A percentile compares a stretch with the other conserved stretches of the same genome.
Evolutionary conservation across 2,113 vertebrate species (phyloP).

Genomic region (Marcusenius ussheri): DNA sequence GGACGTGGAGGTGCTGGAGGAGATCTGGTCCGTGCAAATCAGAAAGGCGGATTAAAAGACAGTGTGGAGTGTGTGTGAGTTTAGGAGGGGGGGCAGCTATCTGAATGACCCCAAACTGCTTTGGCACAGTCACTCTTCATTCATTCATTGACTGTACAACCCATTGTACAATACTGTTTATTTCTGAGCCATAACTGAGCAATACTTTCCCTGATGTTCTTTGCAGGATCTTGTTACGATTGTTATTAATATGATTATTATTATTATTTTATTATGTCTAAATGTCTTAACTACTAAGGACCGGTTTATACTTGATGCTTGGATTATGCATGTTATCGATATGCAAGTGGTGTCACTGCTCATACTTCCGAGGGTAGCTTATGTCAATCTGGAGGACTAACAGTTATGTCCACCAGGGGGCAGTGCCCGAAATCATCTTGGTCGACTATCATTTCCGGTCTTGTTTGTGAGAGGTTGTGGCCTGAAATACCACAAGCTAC

Average conservation of each 20-base stretch:
- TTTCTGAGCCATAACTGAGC: neutral
- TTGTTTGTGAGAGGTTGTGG: neutral
- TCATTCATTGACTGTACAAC: neutral
- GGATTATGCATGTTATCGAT: neutral
- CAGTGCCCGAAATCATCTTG: neutral
- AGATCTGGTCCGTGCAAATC: constrained; percentile 49
- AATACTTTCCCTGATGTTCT: neutral
- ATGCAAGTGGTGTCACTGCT: neutral
- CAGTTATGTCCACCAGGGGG: neutral
- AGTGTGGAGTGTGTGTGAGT: neutral
- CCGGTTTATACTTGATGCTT: neutral
- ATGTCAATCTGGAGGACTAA: neutral
- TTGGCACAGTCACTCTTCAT: neutral
- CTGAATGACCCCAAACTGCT: neutral
- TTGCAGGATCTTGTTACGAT: neutral
- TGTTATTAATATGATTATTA: neutral
- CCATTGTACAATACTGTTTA: neutral
- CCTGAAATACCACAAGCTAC: neutral
- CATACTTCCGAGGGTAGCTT: neutral
- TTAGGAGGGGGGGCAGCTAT: neutral
- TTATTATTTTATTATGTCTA: neutral
- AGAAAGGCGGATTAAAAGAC: neutral
- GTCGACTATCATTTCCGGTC: neutral
- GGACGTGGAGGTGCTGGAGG: constrained; percentile 62
- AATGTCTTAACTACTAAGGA: neutral